Evolutionary conservation across 2,113 vertebrate genomes (phyloP), one percentile per base, ranked within the genome.

Genomic region (Solea senegalensis): DNA sequence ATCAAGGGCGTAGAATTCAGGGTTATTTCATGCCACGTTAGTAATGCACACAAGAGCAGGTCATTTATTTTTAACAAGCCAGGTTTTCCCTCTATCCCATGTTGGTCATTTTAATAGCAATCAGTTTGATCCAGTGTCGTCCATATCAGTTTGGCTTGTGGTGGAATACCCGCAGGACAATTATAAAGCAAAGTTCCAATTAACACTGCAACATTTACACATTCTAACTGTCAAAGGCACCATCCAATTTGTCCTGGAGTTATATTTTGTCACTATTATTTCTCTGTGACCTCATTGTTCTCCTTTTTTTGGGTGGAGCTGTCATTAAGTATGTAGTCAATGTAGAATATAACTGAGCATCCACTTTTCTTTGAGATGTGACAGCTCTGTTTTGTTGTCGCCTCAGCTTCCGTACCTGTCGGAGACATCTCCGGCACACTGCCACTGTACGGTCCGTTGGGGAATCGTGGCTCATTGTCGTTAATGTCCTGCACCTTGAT

Each of bases 401-500:
- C 28, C 28, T 34, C 28, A 34, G 28, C 28, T 34, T 34, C 28
- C 5, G 34, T 72, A 98, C 97, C 97, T 81, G 95, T 93, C 68
- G 97, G 96, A 76, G 97, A 97, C 97, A 98, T 98, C 93, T 98
- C 97, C 3, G 96, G 95, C 51, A 98, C 95, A 5, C 89, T 96
- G 69, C 95, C 96, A 14, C 94, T 84, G 34, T 98, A 97, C 48
- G 96, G 95, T 16, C 96, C 96, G 69, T 97, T 95, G 56, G 94
- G 87, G 85, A 98, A 98, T 58, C 91, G 95, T 41, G 97, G 97
- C 70, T 97, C 96, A 6, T 97, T 98, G 85, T 98, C 97, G 52
- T 98, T 98, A 88, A 98, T 97, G 87, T 98, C 97, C 90, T 98
- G 97, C 4, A 98, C 97, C 93, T 98, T 98, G 87, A 98, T 95